Percentiles rank a stretch among this genome's conserved stretches.
Conservation (phyloP, 2,888 invertebrate species). For the Xestia sexstrigata region DNA sequence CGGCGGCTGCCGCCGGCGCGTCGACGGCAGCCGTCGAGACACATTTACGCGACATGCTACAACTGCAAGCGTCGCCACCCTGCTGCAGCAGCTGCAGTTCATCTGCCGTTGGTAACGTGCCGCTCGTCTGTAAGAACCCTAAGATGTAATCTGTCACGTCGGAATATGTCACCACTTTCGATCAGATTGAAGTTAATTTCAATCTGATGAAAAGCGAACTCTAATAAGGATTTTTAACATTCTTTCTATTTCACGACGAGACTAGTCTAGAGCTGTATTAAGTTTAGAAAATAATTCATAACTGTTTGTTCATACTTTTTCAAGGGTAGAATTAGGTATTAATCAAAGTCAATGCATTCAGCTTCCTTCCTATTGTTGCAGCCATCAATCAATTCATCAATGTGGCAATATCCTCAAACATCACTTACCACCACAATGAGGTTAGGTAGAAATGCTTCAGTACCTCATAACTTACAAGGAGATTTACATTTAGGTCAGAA, state of each 20-base stretch:
- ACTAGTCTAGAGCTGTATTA: neutral
- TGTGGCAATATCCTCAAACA: slow-evolving; percentile 44
- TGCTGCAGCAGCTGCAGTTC: too few species aligned
- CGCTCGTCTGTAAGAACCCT: too few species aligned
- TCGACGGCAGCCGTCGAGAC: too few species aligned
- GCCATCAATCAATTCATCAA: slow-evolving; percentile 9
- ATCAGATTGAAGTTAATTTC: neutral
- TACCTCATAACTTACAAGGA: slow-evolving; percentile 2
- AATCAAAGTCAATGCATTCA: slow-evolving; percentile 27
- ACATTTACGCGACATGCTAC: too few species aligned
- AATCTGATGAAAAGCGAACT: too few species aligned
- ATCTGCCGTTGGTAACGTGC: too few species aligned
- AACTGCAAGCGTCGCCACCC: too few species aligned
- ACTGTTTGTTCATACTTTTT: neutral
- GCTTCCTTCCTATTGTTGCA: slow-evolving; percentile 21
- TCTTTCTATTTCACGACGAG: too few species aligned
- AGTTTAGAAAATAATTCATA: neutral
- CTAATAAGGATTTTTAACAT: neutral
- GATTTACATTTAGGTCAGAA: slow-evolving; percentile 23
- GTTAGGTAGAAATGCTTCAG: neutral
- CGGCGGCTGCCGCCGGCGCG: too few species aligned
- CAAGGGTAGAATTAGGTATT: neutral
- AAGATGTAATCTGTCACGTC: neutral
- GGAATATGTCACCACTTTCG: neutral
- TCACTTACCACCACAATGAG: neutral